Base-by-base conservation (phyloP, 2,797 vertebrate genomes). In the Hephaestus fuliginosus region DNA sequence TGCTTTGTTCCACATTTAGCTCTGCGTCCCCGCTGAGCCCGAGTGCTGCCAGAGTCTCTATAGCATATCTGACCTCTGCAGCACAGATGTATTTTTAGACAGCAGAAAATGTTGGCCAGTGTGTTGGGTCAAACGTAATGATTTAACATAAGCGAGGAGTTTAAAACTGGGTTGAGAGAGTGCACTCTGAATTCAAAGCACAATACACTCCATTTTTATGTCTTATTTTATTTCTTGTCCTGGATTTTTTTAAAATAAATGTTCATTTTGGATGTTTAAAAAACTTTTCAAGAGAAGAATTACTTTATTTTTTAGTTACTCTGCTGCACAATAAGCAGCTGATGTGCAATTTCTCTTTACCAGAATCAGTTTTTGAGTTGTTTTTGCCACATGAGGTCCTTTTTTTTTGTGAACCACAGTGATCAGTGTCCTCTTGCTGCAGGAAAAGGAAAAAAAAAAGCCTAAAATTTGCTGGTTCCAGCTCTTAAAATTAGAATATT, bases 1-100 rank as follows among this genome's bases (percentile, higher is more conserved):
- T 74, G 69, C 82, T 86, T 91, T 90, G 82, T 88, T 84, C 87
- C 53, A 68, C 64, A 80, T 84, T 86, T 76, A 86, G 71, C 69
- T 44, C 10, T 69, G 44, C 69, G 60, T 57, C 49, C 69, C 76
- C 58, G 74, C 82, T 60, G 77, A 79, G 76, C 73, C 73, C n/a
- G 12, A 76, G 63, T 61, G 73, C 65, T 78, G 70, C 70, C 66
- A 64, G 1, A 41, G 69, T 67, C 78, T 81, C 81, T 74, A 33
- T 36, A 74, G 74, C 82, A 61, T 60, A 64, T 57, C 70, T 52
- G 68, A 84, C 84, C 88, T 80, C 81, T 30, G 30, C 71, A 60
- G 77, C 74, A 1, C 66, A 0, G 10, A 2, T 1, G 15, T 84
- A 88, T 88, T 87, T 87, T 71, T 82, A 84, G 80, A 78, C 36